Percentiles rank a stretch among this genome's conserved stretches.
phyloP scores from a whole-genome alignment of 2,888 invertebrate genomes.

The Rhogogaster chlorosoma region DNA sequence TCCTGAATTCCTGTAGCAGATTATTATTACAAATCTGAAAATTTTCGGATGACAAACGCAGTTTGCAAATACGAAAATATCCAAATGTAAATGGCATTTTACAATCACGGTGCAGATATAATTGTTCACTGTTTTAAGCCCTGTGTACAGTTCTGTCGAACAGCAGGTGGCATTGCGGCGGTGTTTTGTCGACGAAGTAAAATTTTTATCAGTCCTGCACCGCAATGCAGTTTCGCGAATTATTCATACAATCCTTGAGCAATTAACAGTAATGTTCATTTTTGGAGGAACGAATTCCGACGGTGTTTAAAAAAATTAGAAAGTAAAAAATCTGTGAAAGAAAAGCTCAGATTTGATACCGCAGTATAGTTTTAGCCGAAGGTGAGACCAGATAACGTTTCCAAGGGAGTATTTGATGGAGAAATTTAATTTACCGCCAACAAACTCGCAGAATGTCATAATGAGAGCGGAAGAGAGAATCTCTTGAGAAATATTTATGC shows the following conservation, averaged over 20 bases:
- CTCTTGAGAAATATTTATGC: slow-evolving; percentile 28
- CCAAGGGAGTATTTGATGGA: not conserved
- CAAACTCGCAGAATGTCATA: slow-evolving; percentile 27
- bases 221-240: not conserved
- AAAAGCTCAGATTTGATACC: not conserved
- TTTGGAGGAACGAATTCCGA: not conserved
- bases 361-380: not conserved
- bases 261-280: not conserved
- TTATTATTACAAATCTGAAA: no score
- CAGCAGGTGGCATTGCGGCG: not conserved
- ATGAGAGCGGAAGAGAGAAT: slow-evolving; percentile 22
- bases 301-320: not conserved
- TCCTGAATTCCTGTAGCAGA: not conserved
- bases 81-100: not conserved
- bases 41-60: not conserved
- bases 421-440: slow-evolving; percentile 37
- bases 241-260: not conserved
- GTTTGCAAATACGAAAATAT: not conserved
- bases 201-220: slow-evolving; percentile 18
- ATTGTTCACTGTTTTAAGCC: slow-evolving; percentile 3
- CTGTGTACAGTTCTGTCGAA: not conserved
- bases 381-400: not conserved
- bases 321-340: not conserved
- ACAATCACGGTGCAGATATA: slow-evolving; percentile 1
- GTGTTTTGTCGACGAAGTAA: slow-evolving; percentile 1